Base-by-base conservation (phyloP, 1,140 invertebrate species). In the Ptiloglossa arizonensis region DNA sequence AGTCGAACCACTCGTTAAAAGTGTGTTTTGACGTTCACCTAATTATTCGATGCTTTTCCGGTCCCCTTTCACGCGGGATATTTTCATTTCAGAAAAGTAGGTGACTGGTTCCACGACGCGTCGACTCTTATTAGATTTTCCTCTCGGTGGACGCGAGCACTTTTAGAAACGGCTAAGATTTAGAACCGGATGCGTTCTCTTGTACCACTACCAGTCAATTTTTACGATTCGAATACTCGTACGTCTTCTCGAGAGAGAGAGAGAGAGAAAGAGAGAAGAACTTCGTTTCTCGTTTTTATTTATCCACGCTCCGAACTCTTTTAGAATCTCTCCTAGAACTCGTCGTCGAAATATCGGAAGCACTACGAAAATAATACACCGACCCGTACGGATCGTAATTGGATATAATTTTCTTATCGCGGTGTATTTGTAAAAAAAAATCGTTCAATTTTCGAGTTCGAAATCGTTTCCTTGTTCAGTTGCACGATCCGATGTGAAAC, bases 111-210 rank as follows among this genome's bases (percentile, higher is more conserved):
- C 19, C 6, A 35, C 9, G 22, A 1, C 38, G 13, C 24, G 52
- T 9, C 3, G 1, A 24, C 38, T 54, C 29, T 69, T 76, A 76
- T 56, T 77, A 52, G 54, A 81, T 59, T 24, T 82, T 48, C 54
- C 13, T 64, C 11, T 52, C 50, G 48, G 22, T 44, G 24, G 19
- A 50, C 17, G 13, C n/a, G 29, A 44, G 6, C 41, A 48, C 41
- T 54, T 80, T 76, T 70, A 76, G 68, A 79, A 79, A 52, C 48
- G 22, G 48, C 8, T 2, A 63, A 15, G 46, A 75, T 74, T 57
- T 64, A 57, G 57, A 41, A 29, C 46, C 46, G 50, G 27, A 60
- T 69, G 50, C 24, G 24, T 56, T 41, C 46, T 9, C 1, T 22
- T 11, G 38, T 17, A n/a, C 35, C 24, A 29, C 22, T 41, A 29